These are phyloP conservation scores for Podarcis raffonei DNA, from an alignment of 2,113 vertebrate genomes.

Conservation along the genomic window DNA sequence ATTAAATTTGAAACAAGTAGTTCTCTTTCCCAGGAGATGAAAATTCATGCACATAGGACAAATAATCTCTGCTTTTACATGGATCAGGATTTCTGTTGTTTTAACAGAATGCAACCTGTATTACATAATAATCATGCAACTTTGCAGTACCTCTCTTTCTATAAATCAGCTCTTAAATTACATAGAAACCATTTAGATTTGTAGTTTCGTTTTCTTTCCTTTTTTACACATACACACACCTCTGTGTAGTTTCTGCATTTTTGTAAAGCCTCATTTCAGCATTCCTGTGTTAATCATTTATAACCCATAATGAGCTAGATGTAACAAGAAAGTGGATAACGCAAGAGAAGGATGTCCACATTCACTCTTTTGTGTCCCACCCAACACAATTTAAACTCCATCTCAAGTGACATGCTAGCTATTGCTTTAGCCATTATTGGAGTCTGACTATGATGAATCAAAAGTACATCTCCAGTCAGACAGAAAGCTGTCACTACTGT, in stretches of 20 bases:
- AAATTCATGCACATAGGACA: neutral
- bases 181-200: slow-evolving; percentile 6
- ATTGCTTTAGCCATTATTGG: slow-evolving; percentile 26
- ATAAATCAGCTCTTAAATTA: neutral
- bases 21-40: no score
- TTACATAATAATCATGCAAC: neutral
- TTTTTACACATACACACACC: neutral
- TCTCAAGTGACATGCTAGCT: slow-evolving; percentile 54
- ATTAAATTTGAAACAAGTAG: no score
- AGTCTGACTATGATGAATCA: neutral
- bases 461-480: slow-evolving; percentile 45
- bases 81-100: neutral
- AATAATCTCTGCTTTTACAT: neutral
- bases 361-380: slow-evolving; percentile 2
- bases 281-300: slow-evolving; percentile 23
- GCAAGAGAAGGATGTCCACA: neutral
- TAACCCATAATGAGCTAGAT: slow-evolving; percentile 5
- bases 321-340: neutral
- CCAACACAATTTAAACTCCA: slow-evolving; percentile 52
- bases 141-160: neutral
- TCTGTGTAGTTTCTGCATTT: slow-evolving; percentile 21
- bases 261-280: neutral
- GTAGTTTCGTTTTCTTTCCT: slow-evolving; percentile 30
- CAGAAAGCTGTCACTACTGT: slow-evolving; percentile 37
- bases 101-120: neutral